phyloP scores from a whole-genome alignment of 2,797 vertebrate species.

The Coreius guichenoti region DNA sequence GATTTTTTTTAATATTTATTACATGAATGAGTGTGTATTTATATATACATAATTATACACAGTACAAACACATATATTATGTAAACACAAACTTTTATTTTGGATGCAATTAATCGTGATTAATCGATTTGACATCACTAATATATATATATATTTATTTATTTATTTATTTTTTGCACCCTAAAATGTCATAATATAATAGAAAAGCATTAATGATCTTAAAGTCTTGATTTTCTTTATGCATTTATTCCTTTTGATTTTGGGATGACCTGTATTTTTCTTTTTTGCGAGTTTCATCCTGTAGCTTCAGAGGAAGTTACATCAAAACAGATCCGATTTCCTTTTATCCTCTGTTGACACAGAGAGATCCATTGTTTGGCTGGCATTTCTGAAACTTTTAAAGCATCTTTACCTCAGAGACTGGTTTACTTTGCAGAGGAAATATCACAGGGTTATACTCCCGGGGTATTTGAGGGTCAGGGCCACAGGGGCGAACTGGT shows the following conservation, averaged over 20 bases:
- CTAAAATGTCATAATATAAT: too few relatives aligned
- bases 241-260: conserved; percentile 7
- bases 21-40: too few relatives aligned
- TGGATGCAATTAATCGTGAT: too few relatives aligned
- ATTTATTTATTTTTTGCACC: neutral
- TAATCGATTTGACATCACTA: too few relatives aligned
- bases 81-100: too few relatives aligned
- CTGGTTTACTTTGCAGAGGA: neutral
- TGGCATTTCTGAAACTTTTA: conserved; percentile 16
- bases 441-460: neutral
- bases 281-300: neutral
- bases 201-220: neutral
- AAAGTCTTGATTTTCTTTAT: neutral
- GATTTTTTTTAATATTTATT: too few relatives aligned
- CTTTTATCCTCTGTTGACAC: conserved; percentile 21
- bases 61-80: too few relatives aligned
- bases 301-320: conserved; percentile 14
- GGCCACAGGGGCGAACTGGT: conserved; percentile 2
- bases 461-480: conserved; percentile 16
- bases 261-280: neutral
- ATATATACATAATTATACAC: too few relatives aligned
- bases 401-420: conserved; percentile 22
- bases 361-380: conserved; percentile 26
- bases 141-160: too few relatives aligned
- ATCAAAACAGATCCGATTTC: conserved; percentile 28